phyloP scores from a whole-genome alignment of 2,797 vertebrate genomes.

The Heliangelus exortis region DNA sequence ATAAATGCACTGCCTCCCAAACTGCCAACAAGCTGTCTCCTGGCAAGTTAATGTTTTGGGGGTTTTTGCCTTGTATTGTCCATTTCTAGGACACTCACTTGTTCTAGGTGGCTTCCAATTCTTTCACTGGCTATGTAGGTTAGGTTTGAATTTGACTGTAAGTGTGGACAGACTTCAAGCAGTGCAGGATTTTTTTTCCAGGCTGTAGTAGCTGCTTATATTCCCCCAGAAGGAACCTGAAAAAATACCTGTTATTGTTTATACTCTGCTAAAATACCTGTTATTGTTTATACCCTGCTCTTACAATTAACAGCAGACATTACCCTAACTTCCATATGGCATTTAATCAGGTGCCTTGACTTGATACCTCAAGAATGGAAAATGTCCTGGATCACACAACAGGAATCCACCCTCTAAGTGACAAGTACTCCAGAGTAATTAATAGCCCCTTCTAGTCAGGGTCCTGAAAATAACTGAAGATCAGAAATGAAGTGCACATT shows the following conservation, averaged over 20 bases:
- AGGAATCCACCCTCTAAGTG: neutral
- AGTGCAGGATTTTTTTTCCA: neutral
- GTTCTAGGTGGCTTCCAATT: neutral
- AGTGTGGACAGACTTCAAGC: neutral
- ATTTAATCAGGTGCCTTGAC: neutral
- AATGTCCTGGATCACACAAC: neutral
- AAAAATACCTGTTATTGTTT: neutral
- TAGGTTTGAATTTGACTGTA: neutral
- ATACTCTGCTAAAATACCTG: neutral
- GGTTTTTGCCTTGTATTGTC: accelerated
- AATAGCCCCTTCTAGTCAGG: neutral
- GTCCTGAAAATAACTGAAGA: neutral
- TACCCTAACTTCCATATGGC: neutral
- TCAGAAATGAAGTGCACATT: neutral
- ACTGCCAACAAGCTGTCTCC: neutral
- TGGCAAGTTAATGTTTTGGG: neutral
- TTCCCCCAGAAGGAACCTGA: neutral
- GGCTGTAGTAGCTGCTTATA: neutral
- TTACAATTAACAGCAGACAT: neutral
- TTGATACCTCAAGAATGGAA: neutral
- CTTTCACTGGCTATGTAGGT: neutral
- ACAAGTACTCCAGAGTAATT: neutral
- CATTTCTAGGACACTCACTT: neutral
- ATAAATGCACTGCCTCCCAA: neutral
- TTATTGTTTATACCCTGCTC: neutral